Evolutionary conservation across 2,113 vertebrate genomes (phyloP), one percentile per base, ranked within the genome.

Genomic region (Meriones unguiculatus): DNA sequence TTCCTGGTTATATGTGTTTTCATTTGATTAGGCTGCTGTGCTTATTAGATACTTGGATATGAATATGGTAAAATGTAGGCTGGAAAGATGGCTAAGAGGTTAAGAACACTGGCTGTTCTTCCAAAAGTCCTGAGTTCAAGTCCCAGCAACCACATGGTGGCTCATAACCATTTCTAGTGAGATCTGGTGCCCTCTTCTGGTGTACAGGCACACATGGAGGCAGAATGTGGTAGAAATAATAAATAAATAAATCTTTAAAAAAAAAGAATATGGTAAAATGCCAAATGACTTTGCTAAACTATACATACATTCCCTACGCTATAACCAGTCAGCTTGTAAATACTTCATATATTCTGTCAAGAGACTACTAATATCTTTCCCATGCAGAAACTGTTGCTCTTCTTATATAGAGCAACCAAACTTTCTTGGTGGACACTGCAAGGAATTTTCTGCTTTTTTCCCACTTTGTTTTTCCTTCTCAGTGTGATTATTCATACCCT

Each of bases 31-130:
- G 67, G 81, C 69, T 94, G 38, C 32, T 69, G 7, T 89, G 35
- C 64, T 70, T 94, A 14, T 95, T 95, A 76, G 50, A 57, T 73
- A 80, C 25, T 96, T 76, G 5, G 11, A 57, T 72, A 76, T 94
- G 52, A 46, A 46, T 46, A 46, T 46, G 46, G 46, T 46, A 46
- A 46, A 46, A 46, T 46, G 46, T 46, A 46, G 46, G 46, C 46
- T 46, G 46, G 46, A 46, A 46, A 46, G 46, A 46, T 46, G 46
- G 46, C 46, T 46, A 46, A 46, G 46, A 46, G 46, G 46, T 46
- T 46, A 46, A 46, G 46, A 46, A 5, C 46, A 46, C 46, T 46
- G 46, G 46, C 46, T 41, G 41, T 41, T 46, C 46, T 46, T 46
- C 46, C 5, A 46, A 46, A 46, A 46, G 46, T 46, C 46, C 46